A percentile compares a stretch with the other conserved stretches of the same genome.
These are phyloP conservation scores for Pteromalus puparum DNA, from an alignment of 1,140 invertebrate species.

Conservation along the genomic window DNA sequence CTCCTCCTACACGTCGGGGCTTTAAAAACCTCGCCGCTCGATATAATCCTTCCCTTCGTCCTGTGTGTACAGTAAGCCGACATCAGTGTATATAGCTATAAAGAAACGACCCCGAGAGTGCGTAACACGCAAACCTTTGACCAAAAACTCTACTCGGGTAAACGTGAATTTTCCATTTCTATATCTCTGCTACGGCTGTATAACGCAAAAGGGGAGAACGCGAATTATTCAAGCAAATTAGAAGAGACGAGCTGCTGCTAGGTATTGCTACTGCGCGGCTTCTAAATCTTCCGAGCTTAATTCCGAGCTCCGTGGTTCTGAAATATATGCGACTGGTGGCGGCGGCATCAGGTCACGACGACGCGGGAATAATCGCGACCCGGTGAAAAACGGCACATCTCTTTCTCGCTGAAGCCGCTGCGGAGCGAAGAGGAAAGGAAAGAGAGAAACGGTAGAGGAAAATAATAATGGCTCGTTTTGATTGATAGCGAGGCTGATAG, in stretches of 20 bases:
- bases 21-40: too few species aligned
- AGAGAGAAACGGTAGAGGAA: background rate
- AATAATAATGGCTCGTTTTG: background rate
- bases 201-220: background rate
- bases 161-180: too few species aligned
- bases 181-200: too few species aligned
- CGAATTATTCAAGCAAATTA: slow-evolving; percentile 1
- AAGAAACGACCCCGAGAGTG: too few species aligned
- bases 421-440: background rate
- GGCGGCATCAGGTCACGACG: background rate
- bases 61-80: too few species aligned
- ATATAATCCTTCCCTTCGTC: too few species aligned
- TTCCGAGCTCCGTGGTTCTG: background rate
- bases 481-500: background rate
- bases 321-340: background rate
- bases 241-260: background rate
- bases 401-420: background rate
- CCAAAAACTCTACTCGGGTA: too few species aligned
- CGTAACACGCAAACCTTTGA: too few species aligned
- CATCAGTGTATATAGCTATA: too few species aligned
- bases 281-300: background rate
- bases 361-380: background rate
- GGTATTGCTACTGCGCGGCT: too few species aligned
- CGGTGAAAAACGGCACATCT: background rate
- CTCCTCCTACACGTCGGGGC: too few species aligned